phyloP scores from a whole-genome alignment of 2,113 vertebrate species.

The Rana temporaria region DNA sequence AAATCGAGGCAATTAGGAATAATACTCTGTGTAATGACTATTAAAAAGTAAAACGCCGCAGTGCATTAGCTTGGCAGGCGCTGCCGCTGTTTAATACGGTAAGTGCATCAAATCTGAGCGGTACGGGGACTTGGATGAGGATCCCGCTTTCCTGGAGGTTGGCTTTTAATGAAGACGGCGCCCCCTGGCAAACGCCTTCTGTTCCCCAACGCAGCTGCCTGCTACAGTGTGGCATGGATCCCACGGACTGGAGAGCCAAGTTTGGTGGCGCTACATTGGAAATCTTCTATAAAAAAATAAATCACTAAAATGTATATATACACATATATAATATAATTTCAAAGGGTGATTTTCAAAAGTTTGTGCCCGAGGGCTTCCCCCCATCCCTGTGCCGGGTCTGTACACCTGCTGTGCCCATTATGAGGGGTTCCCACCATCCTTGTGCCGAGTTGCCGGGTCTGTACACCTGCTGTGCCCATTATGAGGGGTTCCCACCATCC shows the following conservation, averaged over 20 bases:
- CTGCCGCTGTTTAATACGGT: neutral
- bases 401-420: too few relatives aligned
- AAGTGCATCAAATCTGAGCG: constrained; percentile 10
- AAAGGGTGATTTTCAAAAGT: too few relatives aligned
- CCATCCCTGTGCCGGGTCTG: too few relatives aligned
- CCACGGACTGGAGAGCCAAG: neutral
- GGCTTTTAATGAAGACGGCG: constrained; percentile 16
- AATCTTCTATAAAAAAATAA: too few relatives aligned
- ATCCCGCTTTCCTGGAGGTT: constrained; percentile 1
- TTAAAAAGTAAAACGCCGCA: constrained; percentile 29
- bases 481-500: too few relatives aligned
- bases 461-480: too few relatives aligned
- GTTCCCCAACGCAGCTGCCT: constrained; percentile 17
- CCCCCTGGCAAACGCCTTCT: constrained; percentile 1
- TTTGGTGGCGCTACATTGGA: too few relatives aligned
- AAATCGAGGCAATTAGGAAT: constrained; percentile 20
- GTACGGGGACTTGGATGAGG: constrained; percentile 20
- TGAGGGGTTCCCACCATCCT: too few relatives aligned
- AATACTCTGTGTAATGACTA: constrained; percentile 33
- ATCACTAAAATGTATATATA: too few relatives aligned
- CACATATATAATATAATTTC: too few relatives aligned
- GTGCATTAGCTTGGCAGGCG: constrained; percentile 25
- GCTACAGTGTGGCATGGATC: neutral
- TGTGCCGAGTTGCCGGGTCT: too few relatives aligned
- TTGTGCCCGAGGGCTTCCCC: too few relatives aligned